phyloP scores from a whole-genome alignment of 2,797 vertebrate species.

The Nannoperca obscura region DNA sequence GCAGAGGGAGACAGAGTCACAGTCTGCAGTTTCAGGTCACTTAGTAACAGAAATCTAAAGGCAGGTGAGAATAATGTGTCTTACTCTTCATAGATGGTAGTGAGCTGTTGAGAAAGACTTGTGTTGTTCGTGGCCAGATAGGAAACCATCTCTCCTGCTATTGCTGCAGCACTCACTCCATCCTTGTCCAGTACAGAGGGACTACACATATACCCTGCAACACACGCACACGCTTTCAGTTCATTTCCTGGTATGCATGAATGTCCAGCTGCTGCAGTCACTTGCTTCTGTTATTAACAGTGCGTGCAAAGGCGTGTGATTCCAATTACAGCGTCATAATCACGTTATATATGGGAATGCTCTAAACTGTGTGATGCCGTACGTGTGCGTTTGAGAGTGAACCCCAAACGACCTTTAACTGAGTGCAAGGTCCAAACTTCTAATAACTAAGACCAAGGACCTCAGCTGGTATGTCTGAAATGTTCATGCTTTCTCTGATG shows the following conservation, averaged over 20 bases:
- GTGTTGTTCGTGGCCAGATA: constrained; percentile 89
- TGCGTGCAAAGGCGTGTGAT: constrained; percentile 13
- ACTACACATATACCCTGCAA: constrained; percentile 97
- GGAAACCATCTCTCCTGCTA: constrained; percentile 92
- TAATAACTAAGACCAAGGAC: neutral
- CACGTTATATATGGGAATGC: constrained; percentile 52
- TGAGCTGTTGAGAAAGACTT: constrained; percentile 91
- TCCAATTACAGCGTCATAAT: constrained; percentile 62
- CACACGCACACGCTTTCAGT: constrained; percentile 35
- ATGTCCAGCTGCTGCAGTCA: constrained; percentile 33
- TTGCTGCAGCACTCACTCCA: constrained; percentile 95
- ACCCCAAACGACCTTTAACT: constrained; percentile 22
- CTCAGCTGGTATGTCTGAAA: neutral
- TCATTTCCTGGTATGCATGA: neutral
- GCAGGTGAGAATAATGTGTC: constrained; percentile 46
- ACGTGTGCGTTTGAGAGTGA: constrained; percentile 48
- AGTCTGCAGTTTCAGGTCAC: neutral
- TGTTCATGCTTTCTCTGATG: neutral
- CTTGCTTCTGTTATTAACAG: constrained; percentile 41
- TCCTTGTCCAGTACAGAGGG: constrained; percentile 97
- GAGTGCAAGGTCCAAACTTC: neutral
- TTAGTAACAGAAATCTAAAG: neutral
- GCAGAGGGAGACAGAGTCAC: neutral
- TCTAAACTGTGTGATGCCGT: constrained; percentile 31
- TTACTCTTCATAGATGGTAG: constrained; percentile 93